A percentile compares a stretch with the other conserved stretches of the same genome.
Conservation (phyloP, 2,888 invertebrate genomes). For the Drosophila mulleri region DNA sequence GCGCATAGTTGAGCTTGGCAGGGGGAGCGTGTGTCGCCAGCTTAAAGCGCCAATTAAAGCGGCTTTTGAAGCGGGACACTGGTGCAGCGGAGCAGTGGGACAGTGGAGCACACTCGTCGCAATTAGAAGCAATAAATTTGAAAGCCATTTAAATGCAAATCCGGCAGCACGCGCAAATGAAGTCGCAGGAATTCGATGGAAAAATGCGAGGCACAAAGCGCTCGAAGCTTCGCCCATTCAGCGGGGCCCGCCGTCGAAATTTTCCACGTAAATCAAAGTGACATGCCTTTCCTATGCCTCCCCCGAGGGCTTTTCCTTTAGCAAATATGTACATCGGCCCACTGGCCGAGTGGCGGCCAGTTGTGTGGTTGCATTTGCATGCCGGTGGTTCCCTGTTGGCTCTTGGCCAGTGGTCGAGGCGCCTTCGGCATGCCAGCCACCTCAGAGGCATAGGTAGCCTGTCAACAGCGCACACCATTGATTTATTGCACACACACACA, state of each 20-base stretch:
- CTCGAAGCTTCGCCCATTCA: conserved; percentile 22
- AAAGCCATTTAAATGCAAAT: conserved; percentile 70
- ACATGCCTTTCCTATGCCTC: conserved; percentile 52
- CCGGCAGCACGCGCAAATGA: conserved; percentile 40
- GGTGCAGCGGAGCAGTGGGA: neutral
- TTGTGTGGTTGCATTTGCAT: conserved; percentile 46
- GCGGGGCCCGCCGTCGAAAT: conserved; percentile 13
- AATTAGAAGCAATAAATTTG: conserved; percentile 72
- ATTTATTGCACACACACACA: conserved; percentile 54
- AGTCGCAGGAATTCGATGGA: conserved; percentile 49
- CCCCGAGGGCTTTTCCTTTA: conserved; percentile 1
- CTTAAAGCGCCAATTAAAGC: conserved; percentile 57
- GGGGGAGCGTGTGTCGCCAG: conserved; percentile 24
- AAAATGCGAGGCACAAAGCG: conserved; percentile 23
- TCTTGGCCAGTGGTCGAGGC: conserved; percentile 13
- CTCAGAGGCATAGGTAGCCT: conserved; percentile 54
- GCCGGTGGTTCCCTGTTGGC: neutral
- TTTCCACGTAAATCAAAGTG: conserved; percentile 76
- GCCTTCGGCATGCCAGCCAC: conserved; percentile 34
- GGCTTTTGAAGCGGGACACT: neutral
- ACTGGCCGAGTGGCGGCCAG: conserved; percentile 26
- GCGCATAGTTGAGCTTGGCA: conserved; percentile 32
- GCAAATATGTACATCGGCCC: conserved; percentile 37
- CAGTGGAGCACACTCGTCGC: conserved; percentile 14
- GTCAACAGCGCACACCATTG: conserved; percentile 69